These are phyloP conservation scores for Petrocephalus schoutedeni DNA, from an alignment of 2,797 vertebrate genomes.

Conservation along the genomic window DNA sequence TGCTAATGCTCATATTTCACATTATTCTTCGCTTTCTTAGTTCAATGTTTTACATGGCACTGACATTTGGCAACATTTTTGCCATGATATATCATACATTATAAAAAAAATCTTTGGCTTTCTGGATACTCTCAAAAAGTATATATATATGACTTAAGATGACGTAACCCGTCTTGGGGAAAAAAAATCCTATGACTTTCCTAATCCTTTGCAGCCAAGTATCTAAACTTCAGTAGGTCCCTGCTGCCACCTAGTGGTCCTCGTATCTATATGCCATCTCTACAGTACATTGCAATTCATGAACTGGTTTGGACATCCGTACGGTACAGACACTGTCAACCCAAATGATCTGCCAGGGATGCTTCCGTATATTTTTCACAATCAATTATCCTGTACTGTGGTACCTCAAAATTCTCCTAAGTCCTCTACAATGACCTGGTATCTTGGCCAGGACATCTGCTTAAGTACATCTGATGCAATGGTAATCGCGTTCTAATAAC, in stretches of 20 bases:
- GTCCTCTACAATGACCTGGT: not conserved
- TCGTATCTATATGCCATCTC: not conserved
- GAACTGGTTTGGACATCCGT: not conserved
- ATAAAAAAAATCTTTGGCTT: not conserved
- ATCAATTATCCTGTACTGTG: not conserved
- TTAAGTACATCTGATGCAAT: not conserved
- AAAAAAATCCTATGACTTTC: not conserved
- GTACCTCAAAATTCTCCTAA: not conserved
- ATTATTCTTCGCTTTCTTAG: not conserved
- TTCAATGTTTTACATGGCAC: not conserved
- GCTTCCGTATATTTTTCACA: not conserved
- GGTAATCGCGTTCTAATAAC: not conserved
- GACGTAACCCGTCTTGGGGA: not conserved
- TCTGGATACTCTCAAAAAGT: not conserved
- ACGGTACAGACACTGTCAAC: not conserved
- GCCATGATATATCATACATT: not conserved
- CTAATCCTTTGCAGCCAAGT: too few species aligned
- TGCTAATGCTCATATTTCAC: not conserved
- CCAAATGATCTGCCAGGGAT: not conserved
- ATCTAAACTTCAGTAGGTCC: not conserved
- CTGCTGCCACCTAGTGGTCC: not conserved
- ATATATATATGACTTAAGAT: not conserved
- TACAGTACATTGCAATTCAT: not conserved
- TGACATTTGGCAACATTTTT: not conserved
- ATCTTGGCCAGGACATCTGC: not conserved